phyloP scores from a whole-genome alignment of 2,797 vertebrate genomes.

The Hafferia zeledoni region DNA sequence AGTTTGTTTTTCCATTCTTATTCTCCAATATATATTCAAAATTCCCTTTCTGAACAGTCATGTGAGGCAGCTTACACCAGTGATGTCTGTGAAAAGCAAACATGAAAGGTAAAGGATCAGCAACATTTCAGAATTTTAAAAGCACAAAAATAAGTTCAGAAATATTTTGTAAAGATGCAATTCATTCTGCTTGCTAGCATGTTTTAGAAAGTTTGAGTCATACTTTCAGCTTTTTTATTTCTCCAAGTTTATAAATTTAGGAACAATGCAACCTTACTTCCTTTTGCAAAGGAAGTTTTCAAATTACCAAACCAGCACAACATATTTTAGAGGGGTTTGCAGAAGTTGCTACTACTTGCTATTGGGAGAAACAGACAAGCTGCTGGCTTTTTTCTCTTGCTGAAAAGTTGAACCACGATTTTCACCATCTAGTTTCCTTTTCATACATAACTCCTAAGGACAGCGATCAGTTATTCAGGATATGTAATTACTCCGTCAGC shows the following conservation, averaged over 20 bases:
- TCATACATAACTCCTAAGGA: neutral
- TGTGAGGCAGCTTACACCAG: neutral
- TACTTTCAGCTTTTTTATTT: neutral
- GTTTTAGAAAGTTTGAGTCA: neutral
- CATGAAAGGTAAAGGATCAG: neutral
- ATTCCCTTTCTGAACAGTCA: neutral
- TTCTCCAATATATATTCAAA: neutral
- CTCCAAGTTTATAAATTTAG: neutral
- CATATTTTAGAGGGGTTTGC: neutral
- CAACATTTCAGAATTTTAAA: neutral
- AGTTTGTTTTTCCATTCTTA: neutral
- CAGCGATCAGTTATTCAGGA: neutral
- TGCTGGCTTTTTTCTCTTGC: neutral
- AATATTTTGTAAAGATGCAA: neutral
- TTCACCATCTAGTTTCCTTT: neutral
- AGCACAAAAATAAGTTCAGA: neutral
- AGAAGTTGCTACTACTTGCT: neutral
- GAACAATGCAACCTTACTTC: neutral
- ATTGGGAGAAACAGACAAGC: neutral
- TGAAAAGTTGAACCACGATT: neutral
- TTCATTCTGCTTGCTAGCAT: neutral
- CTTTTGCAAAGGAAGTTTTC: neutral
- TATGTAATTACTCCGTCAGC: neutral
- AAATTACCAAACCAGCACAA: neutral
- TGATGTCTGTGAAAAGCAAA: neutral